Evolutionary conservation across 2,113 vertebrate species (phyloP).

Genomic region (Hypocryptadius cinnamomeus): DNA sequence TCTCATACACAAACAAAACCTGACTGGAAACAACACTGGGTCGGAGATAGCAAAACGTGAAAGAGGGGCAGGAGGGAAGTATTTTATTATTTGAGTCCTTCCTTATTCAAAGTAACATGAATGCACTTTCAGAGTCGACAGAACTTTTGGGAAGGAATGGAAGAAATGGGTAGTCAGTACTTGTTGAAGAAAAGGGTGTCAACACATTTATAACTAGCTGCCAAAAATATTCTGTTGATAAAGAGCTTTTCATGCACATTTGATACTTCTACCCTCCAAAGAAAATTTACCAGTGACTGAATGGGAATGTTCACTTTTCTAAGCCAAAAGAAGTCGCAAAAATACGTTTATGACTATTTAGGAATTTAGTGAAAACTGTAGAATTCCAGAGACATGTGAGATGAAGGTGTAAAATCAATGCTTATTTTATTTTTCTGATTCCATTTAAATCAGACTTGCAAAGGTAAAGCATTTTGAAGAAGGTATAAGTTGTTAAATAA

Average conservation of each 20-base stretch:
- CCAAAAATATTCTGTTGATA: neutral
- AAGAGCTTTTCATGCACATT: neutral
- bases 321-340: neutral
- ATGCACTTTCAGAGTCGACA: neutral
- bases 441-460: neutral
- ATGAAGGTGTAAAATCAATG: neutral
- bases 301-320: neutral
- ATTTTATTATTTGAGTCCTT: neutral
- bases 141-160: neutral
- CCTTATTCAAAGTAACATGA: neutral
- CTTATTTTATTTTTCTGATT: neutral
- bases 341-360: neutral
- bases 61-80: rapidly evolving
- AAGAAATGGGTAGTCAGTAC: neutral
- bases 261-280: neutral
- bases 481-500: neutral
- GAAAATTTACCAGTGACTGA: neutral
- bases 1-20: neutral
- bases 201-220: neutral
- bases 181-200: neutral
- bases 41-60: neutral
- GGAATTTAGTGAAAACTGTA: neutral
- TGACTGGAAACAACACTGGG: neutral
- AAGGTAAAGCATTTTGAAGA: neutral
- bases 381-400: neutral